Evolutionary conservation across 53 echinoderm and acorn worm species (phyloP).

Genomic region (Henricia sp.): DNA sequence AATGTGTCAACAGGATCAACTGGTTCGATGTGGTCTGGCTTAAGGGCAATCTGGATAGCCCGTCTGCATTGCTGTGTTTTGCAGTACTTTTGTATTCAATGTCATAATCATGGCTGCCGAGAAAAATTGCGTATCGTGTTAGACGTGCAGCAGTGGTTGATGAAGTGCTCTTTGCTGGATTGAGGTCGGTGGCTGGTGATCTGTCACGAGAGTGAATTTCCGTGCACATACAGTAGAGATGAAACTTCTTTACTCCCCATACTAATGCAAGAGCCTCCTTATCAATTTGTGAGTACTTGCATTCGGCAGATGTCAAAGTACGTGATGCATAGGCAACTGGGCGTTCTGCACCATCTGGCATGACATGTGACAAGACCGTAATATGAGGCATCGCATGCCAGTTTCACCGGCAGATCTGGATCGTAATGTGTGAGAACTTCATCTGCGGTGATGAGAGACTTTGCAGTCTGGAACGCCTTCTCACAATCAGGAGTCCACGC

Average conservation of each 20-base stretch:
- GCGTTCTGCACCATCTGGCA: constrained; percentile 44
- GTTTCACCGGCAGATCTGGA: no score
- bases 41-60: constrained; percentile 32
- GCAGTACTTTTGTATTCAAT: constrained; percentile 20
- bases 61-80: not conserved
- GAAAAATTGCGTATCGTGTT: constrained; percentile 28
- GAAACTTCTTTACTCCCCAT: constrained; percentile 52
- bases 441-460: no score
- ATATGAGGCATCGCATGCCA: no score
- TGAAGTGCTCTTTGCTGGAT: constrained; percentile 3
- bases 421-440: no score
- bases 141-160: constrained; percentile 35
- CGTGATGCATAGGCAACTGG: constrained; percentile 63
- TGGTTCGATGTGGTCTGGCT: not conserved
- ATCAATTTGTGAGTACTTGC: constrained; percentile 63
- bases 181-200: constrained; percentile 60
- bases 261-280: constrained; percentile 55
- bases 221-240: constrained; percentile 36
- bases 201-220: constrained; percentile 56
- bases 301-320: constrained; percentile 47
- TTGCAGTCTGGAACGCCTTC: no score
- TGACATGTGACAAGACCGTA: constrained; percentile 41
- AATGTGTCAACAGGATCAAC: constrained; percentile 2
- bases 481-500: no score
- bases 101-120: constrained; percentile 25